Conservation (phyloP, 2,888 invertebrate genomes). For the Exephanes ischioxanthus region DNA sequence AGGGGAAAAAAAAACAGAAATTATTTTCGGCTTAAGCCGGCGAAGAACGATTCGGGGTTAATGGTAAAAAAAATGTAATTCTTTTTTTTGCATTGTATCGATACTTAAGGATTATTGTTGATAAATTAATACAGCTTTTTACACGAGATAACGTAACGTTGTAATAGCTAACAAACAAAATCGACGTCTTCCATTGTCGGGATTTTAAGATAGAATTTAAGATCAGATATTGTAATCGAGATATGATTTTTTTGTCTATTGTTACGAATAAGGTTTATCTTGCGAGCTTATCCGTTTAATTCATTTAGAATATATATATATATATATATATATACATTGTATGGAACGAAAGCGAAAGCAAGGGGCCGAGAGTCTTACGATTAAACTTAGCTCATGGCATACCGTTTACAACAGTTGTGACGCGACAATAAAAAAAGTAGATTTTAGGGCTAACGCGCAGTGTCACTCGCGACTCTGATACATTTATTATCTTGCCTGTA, state of each 20-base stretch:
- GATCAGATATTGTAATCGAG: constrained; percentile 22
- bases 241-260: constrained; percentile 20
- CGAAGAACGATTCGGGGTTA: constrained; percentile 65
- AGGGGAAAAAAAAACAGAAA: constrained; percentile 13
- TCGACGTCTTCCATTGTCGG: constrained; percentile 81
- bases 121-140: constrained; percentile 57
- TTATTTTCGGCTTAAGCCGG: constrained; percentile 64
- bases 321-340: constrained; percentile 4
- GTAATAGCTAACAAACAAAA: constrained; percentile 74
- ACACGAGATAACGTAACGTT: constrained; percentile 50
- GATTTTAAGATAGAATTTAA: constrained; percentile 49
- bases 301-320: constrained; percentile 37
- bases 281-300: constrained; percentile 40
- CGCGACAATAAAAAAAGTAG: constrained; percentile 83
- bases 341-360: constrained; percentile 54
- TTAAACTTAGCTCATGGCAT: constrained; percentile 65
- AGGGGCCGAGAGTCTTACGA: constrained; percentile 61
- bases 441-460: constrained; percentile 77
- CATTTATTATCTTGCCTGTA: constrained; percentile 50
- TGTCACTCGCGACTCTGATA: constrained; percentile 66
- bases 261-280: constrained; percentile 11
- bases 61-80: constrained; percentile 41
- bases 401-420: constrained; percentile 81
- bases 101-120: constrained; percentile 32
- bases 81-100: constrained; percentile 27